A percentile compares a stretch with the other conserved stretches of the same genome.
Evolutionary conservation across 2,888 invertebrate genomes (phyloP).

Genomic region (Eupithecia centaureata): DNA sequence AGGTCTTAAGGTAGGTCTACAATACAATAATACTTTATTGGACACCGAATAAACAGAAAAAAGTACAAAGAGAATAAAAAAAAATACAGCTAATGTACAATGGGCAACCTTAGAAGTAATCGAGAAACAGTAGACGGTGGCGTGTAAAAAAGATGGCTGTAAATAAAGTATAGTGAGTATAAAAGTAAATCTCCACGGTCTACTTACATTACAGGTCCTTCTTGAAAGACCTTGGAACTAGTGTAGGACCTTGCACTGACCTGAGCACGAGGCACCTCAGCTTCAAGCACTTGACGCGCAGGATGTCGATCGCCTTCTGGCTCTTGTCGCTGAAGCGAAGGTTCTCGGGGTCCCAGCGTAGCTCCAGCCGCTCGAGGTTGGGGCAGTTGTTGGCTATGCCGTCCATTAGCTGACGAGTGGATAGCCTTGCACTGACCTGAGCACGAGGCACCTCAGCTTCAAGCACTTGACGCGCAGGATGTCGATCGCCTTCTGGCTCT

Average conservation of each 20-base stretch:
- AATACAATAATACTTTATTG: too few relatives aligned
- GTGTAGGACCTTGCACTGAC: constrained; percentile 69
- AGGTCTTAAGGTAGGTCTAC: too few relatives aligned
- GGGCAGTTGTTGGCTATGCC: constrained; percentile 97
- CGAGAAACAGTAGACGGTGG: too few relatives aligned
- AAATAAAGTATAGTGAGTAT: too few relatives aligned
- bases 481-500: constrained; percentile 99
- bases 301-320: constrained; percentile 98
- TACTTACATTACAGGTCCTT: not conserved
- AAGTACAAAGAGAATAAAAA: too few relatives aligned
- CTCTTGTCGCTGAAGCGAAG: constrained; percentile 99
- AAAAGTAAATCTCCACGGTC: too few relatives aligned
- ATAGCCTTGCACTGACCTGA: constrained; percentile 86
- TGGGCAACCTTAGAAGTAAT: too few relatives aligned
- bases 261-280: constrained; percentile 96
- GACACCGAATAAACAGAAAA: too few relatives aligned
- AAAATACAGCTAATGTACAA: too few relatives aligned
- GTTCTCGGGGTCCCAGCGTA: constrained; percentile 99
- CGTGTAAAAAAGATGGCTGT: too few relatives aligned
- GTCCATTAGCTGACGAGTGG: constrained; percentile 92
- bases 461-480: constrained; percentile 97
- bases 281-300: constrained; percentile 97
- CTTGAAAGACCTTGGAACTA: not conserved
- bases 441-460: constrained; percentile 94
- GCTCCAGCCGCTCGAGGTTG: constrained; percentile 94